Evolutionary conservation across 1,140 invertebrate genomes (phyloP), one percentile per base, ranked within the genome.

Genomic region (Neuroterus valhalla): DNA sequence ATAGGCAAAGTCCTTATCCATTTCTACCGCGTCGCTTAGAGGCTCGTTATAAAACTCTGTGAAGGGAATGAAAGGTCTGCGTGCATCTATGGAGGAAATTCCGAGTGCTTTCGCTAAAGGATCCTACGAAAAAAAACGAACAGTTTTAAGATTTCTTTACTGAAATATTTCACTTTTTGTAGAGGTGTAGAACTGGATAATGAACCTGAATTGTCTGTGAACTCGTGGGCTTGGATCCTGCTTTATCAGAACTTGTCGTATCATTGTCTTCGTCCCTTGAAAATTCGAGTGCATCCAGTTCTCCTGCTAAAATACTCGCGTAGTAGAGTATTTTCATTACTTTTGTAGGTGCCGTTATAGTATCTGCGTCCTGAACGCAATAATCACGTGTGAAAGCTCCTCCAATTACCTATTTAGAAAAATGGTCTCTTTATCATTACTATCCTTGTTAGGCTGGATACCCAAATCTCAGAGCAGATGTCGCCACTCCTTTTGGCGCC

Each of bases 11-110:
- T 98, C 97, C 84, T 95, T 94, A 87, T 98, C 96, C 94, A 98
- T 97, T 89, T 98, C 96, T 69, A 98, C 94, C 68, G 94, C 93
- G 87, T 98, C 97, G 88, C 96, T 98, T 2, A 98, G 90, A 2
- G 95, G 94, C 87, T 98, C 97, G 85, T 98, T 98, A 85, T 98
- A 97, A 89, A 98, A 98, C 78, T 98, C 96, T 62, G 94, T 93
- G 84, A 96, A 96, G 23, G 95, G 93, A 86, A 98, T 93, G 78
- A 94, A 92, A 42, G 97, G 96, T 82, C 93, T 93, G 46, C 96
- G 92, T 82, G 95, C 94, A 84, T 98, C 95, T 74, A 98, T 86
- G 15, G 94, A 92, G 78, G 93, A 93, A 70, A 98, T 91, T 82
- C 93, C 92, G 70, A 98, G 90, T 84, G 91, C 90, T 50, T 89